A percentile compares a stretch with the other conserved stretches of the same genome.
These are phyloP conservation scores for Trididemnum nubilum DNA, from an alignment of 23 tunicate species.

Conservation along the genomic window DNA sequence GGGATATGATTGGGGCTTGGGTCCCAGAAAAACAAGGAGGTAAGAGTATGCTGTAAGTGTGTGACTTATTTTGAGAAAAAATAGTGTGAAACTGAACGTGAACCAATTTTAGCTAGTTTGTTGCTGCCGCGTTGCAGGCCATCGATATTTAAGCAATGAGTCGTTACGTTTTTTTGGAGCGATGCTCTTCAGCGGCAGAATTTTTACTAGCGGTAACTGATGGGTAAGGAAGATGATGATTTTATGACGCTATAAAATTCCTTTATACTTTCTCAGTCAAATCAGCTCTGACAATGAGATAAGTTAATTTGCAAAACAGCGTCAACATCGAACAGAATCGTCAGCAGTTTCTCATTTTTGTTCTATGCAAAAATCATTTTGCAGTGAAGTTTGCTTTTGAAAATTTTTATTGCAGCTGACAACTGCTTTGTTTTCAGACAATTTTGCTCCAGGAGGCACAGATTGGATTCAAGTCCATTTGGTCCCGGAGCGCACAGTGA, in stretches of 20 bases:
- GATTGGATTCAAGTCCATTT: slow-evolving; percentile 67
- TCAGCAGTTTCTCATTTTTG: too few species aligned
- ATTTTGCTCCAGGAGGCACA: slow-evolving; percentile 34
- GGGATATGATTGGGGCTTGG: slow-evolving; percentile 67
- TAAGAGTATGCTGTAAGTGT: not conserved
- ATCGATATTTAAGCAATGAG: too few species aligned
- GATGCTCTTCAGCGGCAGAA: not conserved
- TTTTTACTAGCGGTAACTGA: not conserved
- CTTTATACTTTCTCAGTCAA: not conserved
- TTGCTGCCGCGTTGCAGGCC: too few species aligned
- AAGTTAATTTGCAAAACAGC: not conserved
- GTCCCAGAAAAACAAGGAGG: not conserved
- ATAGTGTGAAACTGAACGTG: too few species aligned
- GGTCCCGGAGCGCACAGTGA: slow-evolving; percentile 45
- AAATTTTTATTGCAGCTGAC: too few species aligned
- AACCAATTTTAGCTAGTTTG: too few species aligned
- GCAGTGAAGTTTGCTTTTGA: too few species aligned
- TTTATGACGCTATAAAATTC: not conserved
- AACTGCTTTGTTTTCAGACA: too few species aligned
- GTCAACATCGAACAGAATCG: too few species aligned
- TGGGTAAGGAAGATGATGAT: not conserved
- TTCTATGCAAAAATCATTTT: too few species aligned
- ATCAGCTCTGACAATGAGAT: not conserved
- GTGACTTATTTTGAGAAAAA: too few species aligned
- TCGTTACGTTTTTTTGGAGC: too few species aligned